Conservation (phyloP, 2,888 invertebrate species). For the Zelleria hepariella region DNA sequence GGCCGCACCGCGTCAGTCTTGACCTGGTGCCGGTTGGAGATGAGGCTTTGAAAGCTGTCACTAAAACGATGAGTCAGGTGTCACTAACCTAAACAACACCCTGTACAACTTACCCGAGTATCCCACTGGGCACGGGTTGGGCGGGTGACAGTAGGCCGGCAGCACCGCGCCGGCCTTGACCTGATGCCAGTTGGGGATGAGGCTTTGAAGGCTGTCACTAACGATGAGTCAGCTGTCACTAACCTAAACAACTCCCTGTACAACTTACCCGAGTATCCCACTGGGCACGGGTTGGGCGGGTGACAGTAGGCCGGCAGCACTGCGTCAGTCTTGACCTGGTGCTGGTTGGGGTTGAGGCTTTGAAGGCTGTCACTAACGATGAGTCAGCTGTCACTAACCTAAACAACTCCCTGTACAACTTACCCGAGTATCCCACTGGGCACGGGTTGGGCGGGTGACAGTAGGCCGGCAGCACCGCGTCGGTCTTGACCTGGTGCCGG, state of each 20-base stretch:
- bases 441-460: slow-evolving; percentile 99
- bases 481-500: slow-evolving; percentile 86
- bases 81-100: too few relatives aligned
- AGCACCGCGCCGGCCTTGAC: slow-evolving; percentile 92
- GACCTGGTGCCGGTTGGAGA: slow-evolving; percentile 78
- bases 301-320: slow-evolving; percentile 98
- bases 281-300: slow-evolving; percentile 98
- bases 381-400: too few relatives aligned
- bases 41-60: too few relatives aligned
- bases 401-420: slow-evolving; percentile 11
- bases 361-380: too few relatives aligned
- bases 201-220: too few relatives aligned
- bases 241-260: neutral
- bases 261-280: slow-evolving; percentile 86
- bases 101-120: slow-evolving; percentile 88
- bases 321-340: slow-evolving; percentile 91
- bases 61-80: too few relatives aligned
- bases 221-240: too few relatives aligned
- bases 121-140: slow-evolving; percentile 98
- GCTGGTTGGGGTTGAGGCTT: slow-evolving; percentile 70
- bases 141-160: slow-evolving; percentile 99
- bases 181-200: slow-evolving; percentile 75
- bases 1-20: slow-evolving; percentile 94
- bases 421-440: slow-evolving; percentile 92
- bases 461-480: slow-evolving; percentile 95